phyloP scores from a whole-genome alignment of 2,113 vertebrate genomes.

The Gopherus evgoodei region DNA sequence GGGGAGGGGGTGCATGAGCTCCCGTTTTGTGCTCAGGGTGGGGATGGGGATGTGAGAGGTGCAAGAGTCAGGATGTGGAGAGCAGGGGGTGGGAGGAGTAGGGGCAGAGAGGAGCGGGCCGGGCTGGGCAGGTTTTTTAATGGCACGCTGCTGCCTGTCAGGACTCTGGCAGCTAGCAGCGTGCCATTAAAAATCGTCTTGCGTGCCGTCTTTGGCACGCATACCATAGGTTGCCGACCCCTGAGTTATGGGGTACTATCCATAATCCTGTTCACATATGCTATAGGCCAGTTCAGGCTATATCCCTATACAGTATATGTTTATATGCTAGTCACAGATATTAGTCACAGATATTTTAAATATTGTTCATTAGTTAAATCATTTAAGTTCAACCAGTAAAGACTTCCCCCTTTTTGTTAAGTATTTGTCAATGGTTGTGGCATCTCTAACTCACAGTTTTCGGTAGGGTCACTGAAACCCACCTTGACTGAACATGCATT shows the following conservation, averaged over 20 bases:
- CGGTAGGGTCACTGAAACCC: slow-evolving; percentile 18
- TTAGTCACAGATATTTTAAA: not conserved
- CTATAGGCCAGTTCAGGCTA: not conserved
- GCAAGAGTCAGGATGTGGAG: too few relatives aligned
- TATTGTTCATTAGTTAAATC: not conserved
- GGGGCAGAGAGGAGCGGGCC: too few relatives aligned
- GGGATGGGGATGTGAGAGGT: too few relatives aligned
- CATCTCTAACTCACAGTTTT: slow-evolving; percentile 27
- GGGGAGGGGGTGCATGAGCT: too few relatives aligned
- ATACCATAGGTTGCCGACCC: too few relatives aligned
- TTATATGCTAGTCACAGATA: not conserved
- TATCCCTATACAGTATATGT: not conserved
- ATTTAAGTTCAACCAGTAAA: slow-evolving; percentile 45
- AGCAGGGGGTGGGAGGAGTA: too few relatives aligned
- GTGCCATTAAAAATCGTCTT: too few relatives aligned
- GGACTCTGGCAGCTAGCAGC: too few relatives aligned
- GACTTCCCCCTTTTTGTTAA: slow-evolving; percentile 48
- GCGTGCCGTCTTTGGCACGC: too few relatives aligned
- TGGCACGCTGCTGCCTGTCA: too few relatives aligned
- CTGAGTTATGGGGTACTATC: not conserved
- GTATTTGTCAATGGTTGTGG: slow-evolving; percentile 46
- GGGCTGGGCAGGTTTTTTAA: too few relatives aligned
- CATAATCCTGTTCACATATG: not conserved
- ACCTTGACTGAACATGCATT: not conserved
- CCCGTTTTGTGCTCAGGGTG: too few relatives aligned